Evolutionary conservation across 2,113 vertebrate genomes (phyloP).

Genomic region (Zeus faber): DNA sequence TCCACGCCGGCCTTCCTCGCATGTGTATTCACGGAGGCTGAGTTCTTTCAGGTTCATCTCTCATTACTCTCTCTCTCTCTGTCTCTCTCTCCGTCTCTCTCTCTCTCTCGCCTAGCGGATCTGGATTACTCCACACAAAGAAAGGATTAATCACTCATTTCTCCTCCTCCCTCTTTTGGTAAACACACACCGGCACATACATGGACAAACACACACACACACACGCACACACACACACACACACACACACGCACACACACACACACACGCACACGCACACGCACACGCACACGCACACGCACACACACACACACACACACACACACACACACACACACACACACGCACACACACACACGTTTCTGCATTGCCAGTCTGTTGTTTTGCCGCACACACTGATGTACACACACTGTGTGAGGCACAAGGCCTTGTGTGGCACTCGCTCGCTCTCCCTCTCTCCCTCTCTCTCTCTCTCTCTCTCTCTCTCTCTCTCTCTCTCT

Average conservation of each 20-base stretch:
- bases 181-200: slow-evolving; percentile 63
- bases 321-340: slow-evolving; percentile 27
- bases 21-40: slow-evolving; percentile 54
- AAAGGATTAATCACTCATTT: slow-evolving; percentile 67
- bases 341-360: slow-evolving; percentile 14
- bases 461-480: slow-evolving; percentile 56
- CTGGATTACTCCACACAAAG: slow-evolving; percentile 68
- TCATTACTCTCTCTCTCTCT: slow-evolving; percentile 57
- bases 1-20: slow-evolving; percentile 56
- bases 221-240: slow-evolving; percentile 19
- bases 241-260: slow-evolving; percentile 22
- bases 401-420: not conserved
- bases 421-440: slow-evolving; percentile 58
- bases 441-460: slow-evolving; percentile 57
- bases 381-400: slow-evolving; percentile 52
- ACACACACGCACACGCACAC: slow-evolving; percentile 25
- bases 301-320: slow-evolving; percentile 24
- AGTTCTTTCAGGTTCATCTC: slow-evolving; percentile 69
- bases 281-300: slow-evolving; percentile 19
- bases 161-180: slow-evolving; percentile 58
- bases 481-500: slow-evolving; percentile 58
- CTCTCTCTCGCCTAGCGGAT: slow-evolving; percentile 61
- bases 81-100: too few species aligned
- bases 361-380: slow-evolving; percentile 45
- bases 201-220: slow-evolving; percentile 29